Conservation (phyloP, 2,797 vertebrate genomes). For the Cyclura pinguis region DNA sequence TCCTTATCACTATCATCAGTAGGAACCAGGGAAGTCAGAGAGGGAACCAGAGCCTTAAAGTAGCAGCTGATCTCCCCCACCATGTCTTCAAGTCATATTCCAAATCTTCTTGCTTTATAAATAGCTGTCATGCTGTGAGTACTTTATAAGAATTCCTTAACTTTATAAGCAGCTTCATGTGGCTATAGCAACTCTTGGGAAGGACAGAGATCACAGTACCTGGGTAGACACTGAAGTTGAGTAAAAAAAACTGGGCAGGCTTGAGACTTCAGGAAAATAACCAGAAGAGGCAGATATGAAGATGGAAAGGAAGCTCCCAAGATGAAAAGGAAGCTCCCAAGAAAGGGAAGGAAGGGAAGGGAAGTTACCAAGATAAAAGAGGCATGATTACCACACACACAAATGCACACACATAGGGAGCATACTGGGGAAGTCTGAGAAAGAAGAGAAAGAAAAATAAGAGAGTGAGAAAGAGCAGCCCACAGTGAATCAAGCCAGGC, state of each 20-base stretch:
- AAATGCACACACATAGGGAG: no score
- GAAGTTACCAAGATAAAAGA: neutral
- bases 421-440: no score
- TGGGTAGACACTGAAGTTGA: neutral
- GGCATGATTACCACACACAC: neutral
- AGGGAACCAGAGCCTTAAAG: neutral
- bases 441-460: no score
- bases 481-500: neutral
- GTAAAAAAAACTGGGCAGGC: neutral
- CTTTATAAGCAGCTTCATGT: neutral
- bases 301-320: neutral
- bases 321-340: neutral
- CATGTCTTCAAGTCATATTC: neutral
- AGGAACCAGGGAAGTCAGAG: neutral
- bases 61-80: slow-evolving; percentile 1
- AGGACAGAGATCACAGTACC: neutral
- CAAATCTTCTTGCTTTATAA: slow-evolving; percentile 24
- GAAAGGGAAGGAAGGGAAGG: no score
- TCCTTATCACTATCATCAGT: neutral
- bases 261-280: neutral
- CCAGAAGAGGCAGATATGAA: neutral
- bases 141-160: neutral
- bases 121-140: neutral
- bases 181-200: neutral
- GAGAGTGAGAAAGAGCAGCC: neutral